These are phyloP conservation scores for Sternotherus odoratus DNA, from an alignment of 2,797 vertebrate genomes.

Conservation along the genomic window DNA sequence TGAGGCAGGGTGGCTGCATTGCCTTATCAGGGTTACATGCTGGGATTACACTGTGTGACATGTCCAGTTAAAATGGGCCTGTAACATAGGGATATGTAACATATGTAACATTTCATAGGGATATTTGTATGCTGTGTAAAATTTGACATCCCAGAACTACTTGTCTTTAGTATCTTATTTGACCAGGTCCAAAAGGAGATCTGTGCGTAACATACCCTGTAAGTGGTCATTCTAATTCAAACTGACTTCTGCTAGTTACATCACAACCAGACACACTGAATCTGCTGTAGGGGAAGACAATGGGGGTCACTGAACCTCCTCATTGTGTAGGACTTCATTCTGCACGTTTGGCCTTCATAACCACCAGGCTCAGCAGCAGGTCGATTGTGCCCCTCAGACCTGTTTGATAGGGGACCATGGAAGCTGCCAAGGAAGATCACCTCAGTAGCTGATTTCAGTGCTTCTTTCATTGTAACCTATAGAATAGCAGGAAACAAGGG, in stretches of 20 bases:
- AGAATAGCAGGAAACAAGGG: background rate
- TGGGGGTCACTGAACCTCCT: background rate
- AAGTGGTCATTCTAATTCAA: background rate
- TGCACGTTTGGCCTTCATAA: background rate
- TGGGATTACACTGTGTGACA: background rate
- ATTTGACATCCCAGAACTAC: too few relatives aligned
- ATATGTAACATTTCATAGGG: too few relatives aligned
- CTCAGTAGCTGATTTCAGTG: background rate
- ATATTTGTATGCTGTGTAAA: too few relatives aligned
- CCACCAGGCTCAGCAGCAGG: background rate
- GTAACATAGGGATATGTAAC: too few relatives aligned
- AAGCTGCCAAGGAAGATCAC: background rate
- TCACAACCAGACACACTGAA: background rate
- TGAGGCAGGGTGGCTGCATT: background rate
- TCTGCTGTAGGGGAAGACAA: background rate
- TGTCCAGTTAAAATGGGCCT: background rate
- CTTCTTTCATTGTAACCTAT: background rate
- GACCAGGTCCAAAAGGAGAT: background rate
- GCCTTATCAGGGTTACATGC: background rate
- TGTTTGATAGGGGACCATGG: background rate
- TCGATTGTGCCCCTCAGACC: background rate
- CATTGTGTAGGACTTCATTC: background rate
- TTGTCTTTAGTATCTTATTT: too few relatives aligned
- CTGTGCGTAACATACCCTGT: background rate
- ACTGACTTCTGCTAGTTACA: background rate